Evolutionary conservation across 2,797 vertebrate species (phyloP), one percentile per base, ranked within the genome.

Genomic region (Alosa sapidissima): DNA sequence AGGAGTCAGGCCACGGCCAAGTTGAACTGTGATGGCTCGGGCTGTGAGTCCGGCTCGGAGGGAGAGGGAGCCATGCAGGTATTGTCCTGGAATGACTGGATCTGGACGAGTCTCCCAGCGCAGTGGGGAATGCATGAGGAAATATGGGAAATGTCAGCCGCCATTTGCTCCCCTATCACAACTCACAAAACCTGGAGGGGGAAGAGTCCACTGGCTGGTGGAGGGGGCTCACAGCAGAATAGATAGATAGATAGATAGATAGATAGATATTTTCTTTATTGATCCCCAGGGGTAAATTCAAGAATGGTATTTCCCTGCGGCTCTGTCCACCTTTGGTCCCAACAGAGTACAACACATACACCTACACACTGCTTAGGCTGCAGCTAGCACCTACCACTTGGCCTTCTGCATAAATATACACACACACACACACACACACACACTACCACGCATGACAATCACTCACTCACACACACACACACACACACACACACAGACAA

Each of bases 301-400:
- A n/a, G n/a, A n/a, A 85, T 82, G 81, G 84, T 88, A 85, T 86
- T 88, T 87, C 83, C 83, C 33, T 85, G 36, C 49, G 60, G 85
- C 58, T 84, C 33, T 84, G 58, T 62, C 51, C 82, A 86, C 85
- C 47, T 60, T 28, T n/a, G 21, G 82, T 81, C 48, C 60, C 82
- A 82, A 81, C 60, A 83, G 2, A 14, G 14, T 48, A 54, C 54
- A 82, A 83, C 81, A 83, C 47, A 36, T 45, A 28, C 24, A n/a
- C 7, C 55, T 58, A 65, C 41, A 41, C 41, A 41, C 41, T 65
- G n/a, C 5, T 21, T 62, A n/a, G 24, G 48, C 78, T 10, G 0
- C 24, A n/a, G 8, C 85, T 58, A 72, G 86, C 9, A 49, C 0
- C 1, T 51, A 51, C 8, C 49, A 51, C 49, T 41, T 41, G 41